These are phyloP conservation scores for Nycticorax nycticorax DNA, from an alignment of 2,113 vertebrate genomes.

Conservation along the genomic window DNA sequence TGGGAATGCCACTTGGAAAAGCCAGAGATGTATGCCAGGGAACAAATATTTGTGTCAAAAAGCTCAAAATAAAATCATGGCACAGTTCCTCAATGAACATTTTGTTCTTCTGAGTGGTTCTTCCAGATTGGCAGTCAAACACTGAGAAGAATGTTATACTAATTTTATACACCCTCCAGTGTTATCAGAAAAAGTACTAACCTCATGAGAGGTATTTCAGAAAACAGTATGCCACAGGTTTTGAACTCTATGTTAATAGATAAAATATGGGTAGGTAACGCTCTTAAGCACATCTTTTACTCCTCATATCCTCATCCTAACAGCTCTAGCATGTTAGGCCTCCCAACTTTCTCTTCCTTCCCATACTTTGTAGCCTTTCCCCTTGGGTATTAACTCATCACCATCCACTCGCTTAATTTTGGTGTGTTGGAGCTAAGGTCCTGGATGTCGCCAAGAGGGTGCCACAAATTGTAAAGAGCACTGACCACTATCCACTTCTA, in stretches of 20 bases:
- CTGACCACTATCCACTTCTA: too few relatives aligned
- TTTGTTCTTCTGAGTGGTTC: background rate
- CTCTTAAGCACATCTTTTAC: background rate
- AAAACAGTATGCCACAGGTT: background rate
- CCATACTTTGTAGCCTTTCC: background rate
- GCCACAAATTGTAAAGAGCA: too few relatives aligned
- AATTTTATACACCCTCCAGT: background rate
- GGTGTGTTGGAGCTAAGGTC: too few relatives aligned
- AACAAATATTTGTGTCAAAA: background rate
- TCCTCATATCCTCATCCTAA: background rate
- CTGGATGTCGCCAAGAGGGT: too few relatives aligned
- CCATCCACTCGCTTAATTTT: background rate
- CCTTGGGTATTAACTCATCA: background rate
- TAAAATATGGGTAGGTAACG: background rate
- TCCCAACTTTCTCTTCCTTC: background rate
- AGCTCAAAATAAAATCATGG: slow-evolving; percentile 8
- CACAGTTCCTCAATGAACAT: background rate
- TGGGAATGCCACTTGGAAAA: background rate
- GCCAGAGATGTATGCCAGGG: background rate
- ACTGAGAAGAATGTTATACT: background rate
- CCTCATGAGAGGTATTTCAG: background rate
- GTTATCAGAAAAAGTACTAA: background rate
- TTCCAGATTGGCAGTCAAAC: background rate
- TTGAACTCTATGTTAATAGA: background rate
- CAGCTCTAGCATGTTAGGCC: background rate